phyloP scores from a whole-genome alignment of 2,888 invertebrate species.

The Brachynemurus nebulosus region DNA sequence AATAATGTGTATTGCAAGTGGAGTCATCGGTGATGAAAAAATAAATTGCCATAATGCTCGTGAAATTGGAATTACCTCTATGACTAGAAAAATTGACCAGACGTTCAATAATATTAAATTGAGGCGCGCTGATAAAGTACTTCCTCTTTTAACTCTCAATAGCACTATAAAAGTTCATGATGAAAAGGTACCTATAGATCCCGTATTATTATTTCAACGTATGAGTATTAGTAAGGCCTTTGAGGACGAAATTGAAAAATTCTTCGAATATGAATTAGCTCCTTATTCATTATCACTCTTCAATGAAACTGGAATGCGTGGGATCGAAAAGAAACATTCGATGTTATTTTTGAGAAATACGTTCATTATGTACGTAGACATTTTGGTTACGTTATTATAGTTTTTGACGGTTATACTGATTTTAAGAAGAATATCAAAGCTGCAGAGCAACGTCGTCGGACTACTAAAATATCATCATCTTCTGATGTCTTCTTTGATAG shows the following conservation, averaged over 20 bases:
- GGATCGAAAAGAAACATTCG: no score
- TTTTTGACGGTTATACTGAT: constrained; percentile 27
- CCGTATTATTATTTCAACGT: constrained; percentile 16
- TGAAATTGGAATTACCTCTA: constrained; percentile 10
- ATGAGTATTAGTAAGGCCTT: constrained; percentile 14
- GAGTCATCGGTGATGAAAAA: background rate
- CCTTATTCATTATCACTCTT: constrained; percentile 8
- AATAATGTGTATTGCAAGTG: background rate
- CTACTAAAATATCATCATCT: no score
- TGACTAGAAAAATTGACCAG: constrained; percentile 7
- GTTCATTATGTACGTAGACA: no score
- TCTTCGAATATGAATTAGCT: background rate
- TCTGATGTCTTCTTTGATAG: no score
- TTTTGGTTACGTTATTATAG: no score
- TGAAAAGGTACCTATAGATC: constrained; percentile 6
- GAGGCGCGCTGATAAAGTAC: constrained; percentile 8
- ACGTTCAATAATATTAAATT: constrained; percentile 10
- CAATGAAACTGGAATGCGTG: background rate
- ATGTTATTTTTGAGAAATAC: no score
- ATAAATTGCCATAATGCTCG: background rate
- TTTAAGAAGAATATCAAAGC: constrained; percentile 27
- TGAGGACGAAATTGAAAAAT: background rate
- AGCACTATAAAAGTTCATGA: constrained; percentile 7
- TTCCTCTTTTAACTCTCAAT: constrained; percentile 6
- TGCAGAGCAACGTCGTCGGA: no score